A percentile compares a stretch with the other conserved stretches of the same genome.
Evolutionary conservation across 2,888 invertebrate species (phyloP).

Genomic region (Ernsta delagoae): DNA sequence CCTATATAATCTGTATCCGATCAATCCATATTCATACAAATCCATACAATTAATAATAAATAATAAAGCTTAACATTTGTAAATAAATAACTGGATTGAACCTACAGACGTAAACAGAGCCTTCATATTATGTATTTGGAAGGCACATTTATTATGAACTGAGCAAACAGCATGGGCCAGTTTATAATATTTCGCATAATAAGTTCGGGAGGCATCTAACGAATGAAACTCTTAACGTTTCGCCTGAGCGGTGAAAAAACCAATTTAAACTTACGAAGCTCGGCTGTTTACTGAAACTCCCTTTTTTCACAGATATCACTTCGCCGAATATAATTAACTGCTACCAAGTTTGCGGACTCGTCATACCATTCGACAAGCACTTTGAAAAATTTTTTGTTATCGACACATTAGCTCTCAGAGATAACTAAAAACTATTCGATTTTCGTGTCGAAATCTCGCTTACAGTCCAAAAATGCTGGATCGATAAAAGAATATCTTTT

Average conservation of each 20-base stretch:
- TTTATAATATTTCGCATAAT: constrained; percentile 34
- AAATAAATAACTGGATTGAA: too few species aligned
- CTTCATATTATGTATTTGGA: neutral
- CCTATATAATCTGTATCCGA: too few species aligned
- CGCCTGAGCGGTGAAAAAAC: constrained; percentile 54
- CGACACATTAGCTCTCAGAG: too few species aligned
- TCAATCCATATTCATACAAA: too few species aligned
- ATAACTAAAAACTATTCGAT: too few species aligned
- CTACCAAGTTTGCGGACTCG: constrained; percentile 46
- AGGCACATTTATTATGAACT: neutral
- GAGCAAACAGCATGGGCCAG: neutral
- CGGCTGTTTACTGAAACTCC: constrained; percentile 62
- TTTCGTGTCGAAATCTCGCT: too few species aligned
- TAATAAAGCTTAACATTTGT: too few species aligned
- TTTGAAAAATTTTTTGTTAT: neutral
- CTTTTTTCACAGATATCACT: constrained; percentile 61
- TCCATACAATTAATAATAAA: too few species aligned
- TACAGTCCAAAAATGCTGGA: too few species aligned
- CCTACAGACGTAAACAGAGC: neutral
- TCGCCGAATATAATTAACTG: constrained; percentile 62
- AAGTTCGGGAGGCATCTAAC: constrained; percentile 49
- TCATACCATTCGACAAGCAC: neutral
- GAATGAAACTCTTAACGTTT: constrained; percentile 54
- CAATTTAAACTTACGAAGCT: constrained; percentile 63
- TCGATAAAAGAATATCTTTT: too few species aligned